Conservation (phyloP, 2,113 vertebrate genomes). For the Chaetops frenatus region DNA sequence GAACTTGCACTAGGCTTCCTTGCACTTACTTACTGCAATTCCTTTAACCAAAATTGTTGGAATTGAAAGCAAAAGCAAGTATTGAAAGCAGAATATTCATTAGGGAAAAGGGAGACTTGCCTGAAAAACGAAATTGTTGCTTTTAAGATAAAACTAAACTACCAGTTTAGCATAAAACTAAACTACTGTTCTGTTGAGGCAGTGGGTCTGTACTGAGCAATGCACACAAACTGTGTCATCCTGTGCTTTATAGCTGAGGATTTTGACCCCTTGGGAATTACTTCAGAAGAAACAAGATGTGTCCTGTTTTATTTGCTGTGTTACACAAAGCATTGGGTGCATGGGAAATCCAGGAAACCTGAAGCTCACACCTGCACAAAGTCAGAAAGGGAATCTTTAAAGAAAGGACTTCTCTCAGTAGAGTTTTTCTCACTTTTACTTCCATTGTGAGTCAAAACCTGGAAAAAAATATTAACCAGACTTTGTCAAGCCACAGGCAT, state of each 20-base stretch:
- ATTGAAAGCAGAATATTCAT: not conserved
- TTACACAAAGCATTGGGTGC: not conserved
- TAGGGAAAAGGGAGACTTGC: not conserved
- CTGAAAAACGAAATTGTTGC: not conserved
- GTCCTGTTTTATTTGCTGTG: not conserved
- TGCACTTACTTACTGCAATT: not conserved
- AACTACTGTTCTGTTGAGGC: not conserved
- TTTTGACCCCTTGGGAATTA: not conserved
- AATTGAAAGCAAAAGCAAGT: not conserved
- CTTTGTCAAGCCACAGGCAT: conserved; percentile 5
- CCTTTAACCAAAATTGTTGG: not conserved
- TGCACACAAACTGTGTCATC: not conserved
- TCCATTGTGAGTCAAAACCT: not conserved
- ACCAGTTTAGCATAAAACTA: not conserved
- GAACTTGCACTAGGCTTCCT: not conserved
- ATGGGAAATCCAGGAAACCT: not conserved
- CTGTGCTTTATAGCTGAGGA: not conserved
- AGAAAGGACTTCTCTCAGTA: not conserved
- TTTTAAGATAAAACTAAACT: not conserved
- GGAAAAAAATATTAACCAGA: not conserved
- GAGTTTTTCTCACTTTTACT: conserved; percentile 16
- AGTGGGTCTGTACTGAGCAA: not conserved
- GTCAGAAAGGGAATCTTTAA: not conserved
- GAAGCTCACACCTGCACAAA: not conserved
- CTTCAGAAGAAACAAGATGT: not conserved